A percentile compares a stretch with the other conserved stretches of the same genome.
These are phyloP conservation scores for Drosophila biarmipes DNA, from an alignment of 1,140 invertebrate genomes.

Conservation along the genomic window DNA sequence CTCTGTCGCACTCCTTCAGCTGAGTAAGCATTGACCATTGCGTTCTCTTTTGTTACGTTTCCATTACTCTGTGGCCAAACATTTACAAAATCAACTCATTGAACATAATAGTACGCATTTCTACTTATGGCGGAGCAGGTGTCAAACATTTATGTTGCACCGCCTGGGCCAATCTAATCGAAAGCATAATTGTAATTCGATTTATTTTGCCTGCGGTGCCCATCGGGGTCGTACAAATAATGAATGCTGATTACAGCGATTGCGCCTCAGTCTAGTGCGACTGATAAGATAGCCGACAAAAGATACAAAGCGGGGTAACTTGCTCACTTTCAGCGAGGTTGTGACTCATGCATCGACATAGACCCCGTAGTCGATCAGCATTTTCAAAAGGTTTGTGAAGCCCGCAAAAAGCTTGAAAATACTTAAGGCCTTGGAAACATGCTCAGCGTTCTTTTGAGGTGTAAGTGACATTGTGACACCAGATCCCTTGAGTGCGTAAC, in stretches of 20 bases:
- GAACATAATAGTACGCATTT: background rate
- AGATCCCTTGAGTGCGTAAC: constrained; percentile 3
- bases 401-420: constrained; percentile 21
- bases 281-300: constrained; percentile 31
- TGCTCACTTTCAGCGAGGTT: background rate
- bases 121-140: background rate
- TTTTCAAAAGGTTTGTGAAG: constrained; percentile 28
- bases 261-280: constrained; percentile 4
- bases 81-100: background rate
- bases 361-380: constrained; percentile 1
- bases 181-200: constrained; percentile 58
- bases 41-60: too few species aligned
- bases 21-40: too few species aligned
- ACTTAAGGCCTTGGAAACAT: constrained; percentile 11
- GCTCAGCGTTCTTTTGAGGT: constrained; percentile 10
- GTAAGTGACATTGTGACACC: constrained; percentile 29
- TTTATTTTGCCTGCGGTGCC: constrained; percentile 30
- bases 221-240: constrained; percentile 46
- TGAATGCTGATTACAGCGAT: constrained; percentile 57
- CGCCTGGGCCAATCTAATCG: constrained; percentile 51
- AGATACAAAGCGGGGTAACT: background rate
- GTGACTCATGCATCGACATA: constrained; percentile 21
- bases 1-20: too few species aligned
- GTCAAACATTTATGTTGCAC: constrained; percentile 13
- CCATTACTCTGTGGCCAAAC: too few species aligned